Conservation (phyloP, 1,140 invertebrate genomes). For the Metopolophium dirhodum region DNA sequence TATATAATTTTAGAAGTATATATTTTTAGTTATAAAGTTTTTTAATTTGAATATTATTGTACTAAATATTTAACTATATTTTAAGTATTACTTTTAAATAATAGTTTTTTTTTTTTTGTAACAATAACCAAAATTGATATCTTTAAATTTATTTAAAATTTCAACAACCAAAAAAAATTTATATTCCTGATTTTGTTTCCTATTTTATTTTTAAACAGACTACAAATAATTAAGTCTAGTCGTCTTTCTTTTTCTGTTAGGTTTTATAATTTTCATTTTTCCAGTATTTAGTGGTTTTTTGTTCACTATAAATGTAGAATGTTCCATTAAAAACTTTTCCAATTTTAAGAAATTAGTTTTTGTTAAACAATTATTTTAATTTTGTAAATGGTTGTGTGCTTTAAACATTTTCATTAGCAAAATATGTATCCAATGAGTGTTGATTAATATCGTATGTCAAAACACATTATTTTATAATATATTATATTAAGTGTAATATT, state of each 20-base stretch:
- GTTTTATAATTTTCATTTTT: background rate
- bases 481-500: background rate
- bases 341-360: background rate
- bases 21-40: background rate
- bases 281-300: background rate
- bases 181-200: conserved; percentile 15
- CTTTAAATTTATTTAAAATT: background rate
- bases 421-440: background rate
- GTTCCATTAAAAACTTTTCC: background rate
- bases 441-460: background rate
- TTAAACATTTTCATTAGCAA: background rate
- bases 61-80: background rate
- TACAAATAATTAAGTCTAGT: background rate
- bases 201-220: conserved; percentile 16
- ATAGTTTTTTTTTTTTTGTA: background rate
- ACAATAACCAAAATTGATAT: background rate
- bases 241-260: background rate
- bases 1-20: background rate
- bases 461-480: background rate
- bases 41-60: background rate
- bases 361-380: conserved; percentile 7
- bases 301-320: background rate
- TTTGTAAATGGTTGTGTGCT: background rate
- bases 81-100: background rate
- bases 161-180: background rate